Evolutionary conservation across 1,140 invertebrate species (phyloP), one percentile per base, ranked within the genome.

Genomic region (Branchinecta lindahli): DNA sequence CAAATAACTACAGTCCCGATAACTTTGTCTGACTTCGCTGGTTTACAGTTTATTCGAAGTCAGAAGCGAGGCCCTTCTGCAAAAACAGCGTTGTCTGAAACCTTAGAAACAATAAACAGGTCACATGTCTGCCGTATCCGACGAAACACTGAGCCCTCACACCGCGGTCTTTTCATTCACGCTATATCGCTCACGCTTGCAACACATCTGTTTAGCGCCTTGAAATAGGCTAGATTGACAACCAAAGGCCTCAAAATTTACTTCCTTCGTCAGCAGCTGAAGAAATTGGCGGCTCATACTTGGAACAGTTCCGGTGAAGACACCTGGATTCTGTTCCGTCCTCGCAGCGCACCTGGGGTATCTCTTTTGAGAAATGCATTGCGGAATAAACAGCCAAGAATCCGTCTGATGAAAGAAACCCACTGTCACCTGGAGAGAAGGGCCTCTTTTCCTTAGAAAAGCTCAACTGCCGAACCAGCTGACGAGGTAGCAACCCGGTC

Each of bases 271-370:
- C 52, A 61, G 52, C 52, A 61, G 52, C 52, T 61, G 52, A 61
- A 61, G 52, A 61, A 61, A 61, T 61, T 61, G 12, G 18, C 18
- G 18, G 52, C 18, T 33, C 33, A 33, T 33, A 33, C 12, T 61
- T 61, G 52, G 52, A 61, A 61, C 18, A 61, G 52, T 61, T 61
- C 52, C 52, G 52, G 52, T 20, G 52, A 61, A 61, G 52, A 61
- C 52, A 61, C 52, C 52, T 61, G 52, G 52, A 20, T 33, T 61
- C 52, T 61, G 18, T 61, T 12, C 18, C 18, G 12, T 20, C 18
- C 18, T 61, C 12, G 52, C 52, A 12, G 12, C 18, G 52, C 52
- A 61, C 52, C 52, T 61, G 52, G 52, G 52, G 18, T 20, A 61
- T 61, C 12, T 61, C 52, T 61, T 61, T 61, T 61, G 52, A 61